Evolutionary conservation across 1,140 invertebrate species (phyloP).

Genomic region (Rhyacophila brunnea): DNA sequence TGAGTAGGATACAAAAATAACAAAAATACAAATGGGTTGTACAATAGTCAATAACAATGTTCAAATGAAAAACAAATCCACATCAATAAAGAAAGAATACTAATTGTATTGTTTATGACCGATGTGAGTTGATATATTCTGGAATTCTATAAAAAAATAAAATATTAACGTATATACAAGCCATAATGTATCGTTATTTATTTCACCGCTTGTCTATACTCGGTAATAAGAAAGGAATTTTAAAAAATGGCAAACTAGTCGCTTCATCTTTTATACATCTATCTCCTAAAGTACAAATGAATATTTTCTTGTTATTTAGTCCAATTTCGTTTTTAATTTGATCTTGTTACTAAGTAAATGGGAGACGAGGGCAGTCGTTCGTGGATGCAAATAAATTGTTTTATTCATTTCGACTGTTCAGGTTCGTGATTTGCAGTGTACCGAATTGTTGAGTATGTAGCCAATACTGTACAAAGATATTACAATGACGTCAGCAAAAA

Average conservation of each 20-base stretch:
- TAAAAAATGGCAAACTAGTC: constrained; percentile 47
- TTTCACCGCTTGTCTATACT: constrained; percentile 6
- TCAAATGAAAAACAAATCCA: constrained; percentile 18
- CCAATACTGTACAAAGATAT: constrained; percentile 16
- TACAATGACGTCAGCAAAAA: background rate
- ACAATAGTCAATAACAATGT: constrained; percentile 12
- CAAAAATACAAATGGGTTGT: constrained; percentile 17
- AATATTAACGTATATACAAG: constrained; percentile 14
- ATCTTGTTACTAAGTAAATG: constrained; percentile 31
- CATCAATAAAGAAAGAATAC: constrained; percentile 8
- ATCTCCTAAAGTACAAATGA: constrained; percentile 58
- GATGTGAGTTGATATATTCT: constrained; percentile 17
- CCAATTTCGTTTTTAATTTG: constrained; percentile 53
- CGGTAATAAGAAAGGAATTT: constrained; percentile 19
- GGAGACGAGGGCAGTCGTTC: background rate
- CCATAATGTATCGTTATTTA: constrained; percentile 21
- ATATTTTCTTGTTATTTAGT: constrained; percentile 56
- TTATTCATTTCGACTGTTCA: constrained; percentile 6
- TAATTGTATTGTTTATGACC: constrained; percentile 8
- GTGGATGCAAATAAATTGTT: constrained; percentile 5
- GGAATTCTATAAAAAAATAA: constrained; percentile 11
- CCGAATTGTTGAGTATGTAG: constrained; percentile 7
- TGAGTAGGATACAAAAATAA: too few relatives aligned
- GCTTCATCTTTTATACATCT: constrained; percentile 57
- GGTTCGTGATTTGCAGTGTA: background rate